Evolutionary conservation across 2,888 invertebrate genomes (phyloP).

Genomic region (Spilosoma lubricipeda): DNA sequence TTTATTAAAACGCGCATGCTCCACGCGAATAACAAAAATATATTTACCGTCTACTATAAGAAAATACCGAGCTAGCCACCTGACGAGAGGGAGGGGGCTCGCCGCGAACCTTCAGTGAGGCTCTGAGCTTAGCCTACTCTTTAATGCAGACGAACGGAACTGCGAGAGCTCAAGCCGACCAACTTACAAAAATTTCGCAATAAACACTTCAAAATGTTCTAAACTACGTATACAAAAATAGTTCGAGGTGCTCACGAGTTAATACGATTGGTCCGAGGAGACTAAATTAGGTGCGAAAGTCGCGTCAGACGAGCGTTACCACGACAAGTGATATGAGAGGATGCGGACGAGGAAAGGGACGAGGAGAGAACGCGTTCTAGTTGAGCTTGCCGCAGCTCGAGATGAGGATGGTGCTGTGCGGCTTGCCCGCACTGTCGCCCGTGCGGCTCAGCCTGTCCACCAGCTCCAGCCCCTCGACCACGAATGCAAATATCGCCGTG

Average conservation of each 20-base stretch:
- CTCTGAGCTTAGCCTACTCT: constrained; percentile 13
- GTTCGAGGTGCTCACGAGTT: constrained; percentile 44
- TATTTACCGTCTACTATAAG: constrained; percentile 39
- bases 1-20: constrained; percentile 31
- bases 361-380: constrained; percentile 51
- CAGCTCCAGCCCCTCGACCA: constrained; percentile 92
- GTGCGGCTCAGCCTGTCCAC: constrained; percentile 92
- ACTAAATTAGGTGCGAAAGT: constrained; percentile 46
- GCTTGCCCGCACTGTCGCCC: constrained; percentile 92
- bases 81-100: neutral
- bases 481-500: constrained; percentile 93
- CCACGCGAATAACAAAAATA: constrained; percentile 54
- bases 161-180: constrained; percentile 53
- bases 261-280: constrained; percentile 50
- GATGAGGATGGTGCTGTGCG: constrained; percentile 90
- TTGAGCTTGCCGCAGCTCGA: constrained; percentile 91
- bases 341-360: constrained; percentile 17
- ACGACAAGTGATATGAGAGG: constrained; percentile 20
- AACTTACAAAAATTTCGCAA: constrained; percentile 46
- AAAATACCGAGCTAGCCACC: constrained; percentile 24
- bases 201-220: constrained; percentile 57
- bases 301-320: constrained; percentile 20
- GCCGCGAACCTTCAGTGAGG: neutral
- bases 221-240: constrained; percentile 58
- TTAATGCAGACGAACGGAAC: constrained; percentile 26